Conservation (phyloP, 2,113 vertebrate species). For the Pomatorhinus ruficollis region DNA sequence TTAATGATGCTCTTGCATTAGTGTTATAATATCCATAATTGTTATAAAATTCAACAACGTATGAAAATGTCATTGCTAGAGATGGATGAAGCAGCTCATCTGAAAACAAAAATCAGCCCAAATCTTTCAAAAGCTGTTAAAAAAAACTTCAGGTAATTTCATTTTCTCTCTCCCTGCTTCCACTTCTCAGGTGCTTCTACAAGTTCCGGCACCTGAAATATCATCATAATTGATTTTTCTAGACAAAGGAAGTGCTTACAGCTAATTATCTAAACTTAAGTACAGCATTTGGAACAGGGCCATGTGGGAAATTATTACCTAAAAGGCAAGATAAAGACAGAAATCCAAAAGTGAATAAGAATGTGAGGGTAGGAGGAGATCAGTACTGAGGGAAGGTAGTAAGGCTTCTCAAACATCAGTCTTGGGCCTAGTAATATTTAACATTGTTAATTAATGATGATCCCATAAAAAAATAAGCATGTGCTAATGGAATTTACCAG, state of each 20-base stretch:
- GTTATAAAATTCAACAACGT: conserved; percentile 60
- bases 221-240: conserved; percentile 32
- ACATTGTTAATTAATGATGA: conserved; percentile 8
- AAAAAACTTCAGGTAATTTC: not conserved
- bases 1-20: conserved; percentile 43
- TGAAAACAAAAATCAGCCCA: not conserved
- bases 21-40: conserved; percentile 37
- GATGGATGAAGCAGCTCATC: conserved; percentile 26
- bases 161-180: not conserved
- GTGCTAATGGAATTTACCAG: conserved; percentile 21
- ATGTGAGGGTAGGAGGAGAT: not conserved
- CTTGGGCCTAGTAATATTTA: not conserved
- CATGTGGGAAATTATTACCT: conserved; percentile 20
- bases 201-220: not conserved
- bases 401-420: not conserved
- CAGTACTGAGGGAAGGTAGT: not conserved
- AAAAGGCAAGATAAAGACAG: not conserved
- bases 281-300: not conserved
- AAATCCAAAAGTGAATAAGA: not conserved
- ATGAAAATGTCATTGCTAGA: conserved; percentile 36
- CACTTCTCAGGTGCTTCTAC: conserved; percentile 10
- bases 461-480: not conserved
- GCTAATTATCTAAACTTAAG: conserved; percentile 29
- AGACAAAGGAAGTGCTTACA: conserved; percentile 41
- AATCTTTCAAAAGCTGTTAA: not conserved